Percentiles rank a stretch among this genome's conserved stretches.
Conservation (phyloP, 2,113 vertebrate genomes). For the Rhinoptilus africanus region DNA sequence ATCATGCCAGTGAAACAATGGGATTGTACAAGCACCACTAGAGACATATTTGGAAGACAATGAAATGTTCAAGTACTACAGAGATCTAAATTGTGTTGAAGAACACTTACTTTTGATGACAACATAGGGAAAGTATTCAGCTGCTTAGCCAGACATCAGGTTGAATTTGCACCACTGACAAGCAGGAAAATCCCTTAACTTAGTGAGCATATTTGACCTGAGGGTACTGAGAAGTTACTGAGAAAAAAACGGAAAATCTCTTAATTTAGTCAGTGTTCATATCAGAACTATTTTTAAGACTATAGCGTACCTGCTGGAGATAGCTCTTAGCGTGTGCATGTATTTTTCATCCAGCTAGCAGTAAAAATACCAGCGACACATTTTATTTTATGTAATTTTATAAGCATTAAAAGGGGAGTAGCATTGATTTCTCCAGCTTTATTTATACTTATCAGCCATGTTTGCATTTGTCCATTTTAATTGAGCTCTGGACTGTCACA, state of each 20-base stretch:
- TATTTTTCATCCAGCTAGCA: neutral
- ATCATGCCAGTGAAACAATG: neutral
- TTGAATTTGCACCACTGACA: neutral
- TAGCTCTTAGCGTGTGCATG: neutral
- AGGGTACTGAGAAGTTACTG: neutral
- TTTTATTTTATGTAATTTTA: slow-evolving; percentile 6
- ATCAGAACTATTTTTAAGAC: slow-evolving; percentile 3
- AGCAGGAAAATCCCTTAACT: neutral
- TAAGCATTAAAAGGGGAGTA: neutral
- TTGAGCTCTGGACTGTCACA: neutral
- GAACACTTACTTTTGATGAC: neutral
- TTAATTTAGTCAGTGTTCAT: neutral
- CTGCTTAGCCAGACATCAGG: neutral
- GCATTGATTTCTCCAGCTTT: neutral
- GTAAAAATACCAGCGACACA: neutral
- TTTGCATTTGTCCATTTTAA: slow-evolving; percentile 9
- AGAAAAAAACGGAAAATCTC: neutral
- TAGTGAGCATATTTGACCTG: neutral
- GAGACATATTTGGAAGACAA: neutral
- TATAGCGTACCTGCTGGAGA: neutral
- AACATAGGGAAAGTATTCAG: neutral
- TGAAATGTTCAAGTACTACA: neutral
- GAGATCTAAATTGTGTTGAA: neutral
- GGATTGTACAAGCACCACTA: neutral
- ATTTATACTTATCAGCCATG: neutral